A percentile compares a stretch with the other conserved stretches of the same genome.
phyloP scores from a whole-genome alignment of 2,113 vertebrate genomes.

The Fukomys damarensis region DNA sequence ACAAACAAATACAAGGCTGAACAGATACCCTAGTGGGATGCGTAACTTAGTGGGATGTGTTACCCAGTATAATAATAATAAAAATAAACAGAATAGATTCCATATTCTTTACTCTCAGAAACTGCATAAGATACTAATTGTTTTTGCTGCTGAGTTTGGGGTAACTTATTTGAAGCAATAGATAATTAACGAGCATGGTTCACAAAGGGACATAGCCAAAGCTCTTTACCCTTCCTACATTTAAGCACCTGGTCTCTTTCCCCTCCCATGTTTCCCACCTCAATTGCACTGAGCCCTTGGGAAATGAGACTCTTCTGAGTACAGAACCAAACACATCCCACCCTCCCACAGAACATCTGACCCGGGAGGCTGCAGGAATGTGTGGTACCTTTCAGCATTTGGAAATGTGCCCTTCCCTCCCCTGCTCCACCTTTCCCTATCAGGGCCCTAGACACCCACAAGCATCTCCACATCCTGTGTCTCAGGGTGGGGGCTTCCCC shows the following conservation, averaged over 20 bases:
- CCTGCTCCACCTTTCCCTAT: slow-evolving; percentile 6
- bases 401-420: neutral
- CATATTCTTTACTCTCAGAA: neutral
- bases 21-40: neutral
- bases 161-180: neutral
- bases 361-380: neutral
- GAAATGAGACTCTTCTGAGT: neutral
- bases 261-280: neutral
- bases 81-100: neutral
- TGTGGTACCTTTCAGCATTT: neutral
- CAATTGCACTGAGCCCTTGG: neutral
- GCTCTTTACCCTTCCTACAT: neutral
- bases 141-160: neutral
- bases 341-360: neutral
- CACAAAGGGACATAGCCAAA: neutral
- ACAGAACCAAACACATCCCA: neutral
- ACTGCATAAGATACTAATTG: neutral
- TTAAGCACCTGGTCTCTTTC: neutral
- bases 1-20: neutral
- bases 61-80: neutral
- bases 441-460: neutral
- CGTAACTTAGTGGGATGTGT: neutral
- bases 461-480: slow-evolving; percentile 70
- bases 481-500: slow-evolving; percentile 70
- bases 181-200: neutral